Evolutionary conservation across 2,888 invertebrate species (phyloP), one percentile per base, ranked within the genome.

Genomic region (Heteropelma amictum): DNA sequence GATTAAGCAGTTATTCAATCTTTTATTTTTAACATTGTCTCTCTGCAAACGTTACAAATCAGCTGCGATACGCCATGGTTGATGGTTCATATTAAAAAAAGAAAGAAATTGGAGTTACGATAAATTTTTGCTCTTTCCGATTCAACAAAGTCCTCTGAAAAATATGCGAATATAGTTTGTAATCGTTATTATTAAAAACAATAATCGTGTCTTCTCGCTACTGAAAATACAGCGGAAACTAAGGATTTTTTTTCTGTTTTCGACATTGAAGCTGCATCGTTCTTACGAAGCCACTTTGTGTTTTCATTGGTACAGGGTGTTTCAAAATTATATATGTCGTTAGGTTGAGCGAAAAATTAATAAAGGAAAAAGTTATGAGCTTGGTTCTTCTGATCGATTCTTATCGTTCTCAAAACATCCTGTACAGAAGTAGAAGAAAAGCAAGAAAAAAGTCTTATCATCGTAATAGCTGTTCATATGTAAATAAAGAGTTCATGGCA

Each of bases 401-500:
- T 64, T 49, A 30, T 23, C 40, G 2, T 33, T 49, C 12, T 30
- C 64, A 54, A 61, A 77, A 75, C 74, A 63, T 69, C 72, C 79
- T 80, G 68, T 77, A 80, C 58, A 51, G 23, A 33, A 21, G 47
- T 26, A 26, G 17, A 60, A 45, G 12, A 38, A 38, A 6, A 23
- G 38, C 75, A 63, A 65, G 19, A 19, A 81, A 80, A 60, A 30
- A 30, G 10, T 30, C 67, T 81, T 80, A 79, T 83, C 83, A 81
- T 78, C 80, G 78, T 84, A 84, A 84, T 84, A 85, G 84, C 81
- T 85, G 82, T 86, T 83, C 78, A 86, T 86, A 84, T 86, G 84
- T 86, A 84, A 77, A 86, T 84, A 84, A 79, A 79, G 47, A 47
- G 30, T 79, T 23, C 47, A 54, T 45, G 73, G 63, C 69, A 76